Base-by-base conservation (phyloP, 2,113 vertebrate genomes). In the Pan paniscus region DNA sequence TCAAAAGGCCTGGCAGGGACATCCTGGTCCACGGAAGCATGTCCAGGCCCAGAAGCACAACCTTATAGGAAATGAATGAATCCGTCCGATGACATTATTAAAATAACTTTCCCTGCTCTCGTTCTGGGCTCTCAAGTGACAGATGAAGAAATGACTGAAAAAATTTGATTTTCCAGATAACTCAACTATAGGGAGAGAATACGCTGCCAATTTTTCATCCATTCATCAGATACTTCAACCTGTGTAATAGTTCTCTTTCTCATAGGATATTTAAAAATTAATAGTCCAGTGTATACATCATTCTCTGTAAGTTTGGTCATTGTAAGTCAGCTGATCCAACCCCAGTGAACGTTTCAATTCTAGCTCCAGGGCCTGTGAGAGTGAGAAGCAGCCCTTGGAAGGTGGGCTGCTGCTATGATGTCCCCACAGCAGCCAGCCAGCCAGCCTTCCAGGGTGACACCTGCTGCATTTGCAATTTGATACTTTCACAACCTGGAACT, bases 111-210 rank as follows among this genome's bases (percentile, higher is more conserved):
- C 40, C 50, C 25, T 38, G 40, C 23, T 59, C 38, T 38, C 38
- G 14, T 30, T 23, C 52, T 35, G 52, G 72, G 20, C 25, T 48
- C 48, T 48, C 55, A 20, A 78, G 43, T 14, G 20, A 23, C 78
- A 61, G 27, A 84, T 8, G 38, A 96, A n/a, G 22, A 20, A 25
- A 38, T n/a, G 67, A 59, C n/a, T 27, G 43, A 48, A 23, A 68
- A 78, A 55, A 18, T 38, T 46, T 59, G 78, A n/a, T 61, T 48
- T 72, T 72, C 48, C 23, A 67, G 52, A 43, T 30, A 50, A 50
- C 18, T 23, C 5, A 1, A 14, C 50, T 9, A 2, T 0, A 3
- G 32, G 25, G 30, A 70, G 18, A 67, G 40, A 25, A 9, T 0
- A 17, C 2, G 38, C 87, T 35, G 16, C 38, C 3, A 7, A 3